A percentile compares a stretch with the other conserved stretches of the same genome.
Evolutionary conservation across 2,888 invertebrate genomes (phyloP).

Genomic region (Theretra japonica): DNA sequence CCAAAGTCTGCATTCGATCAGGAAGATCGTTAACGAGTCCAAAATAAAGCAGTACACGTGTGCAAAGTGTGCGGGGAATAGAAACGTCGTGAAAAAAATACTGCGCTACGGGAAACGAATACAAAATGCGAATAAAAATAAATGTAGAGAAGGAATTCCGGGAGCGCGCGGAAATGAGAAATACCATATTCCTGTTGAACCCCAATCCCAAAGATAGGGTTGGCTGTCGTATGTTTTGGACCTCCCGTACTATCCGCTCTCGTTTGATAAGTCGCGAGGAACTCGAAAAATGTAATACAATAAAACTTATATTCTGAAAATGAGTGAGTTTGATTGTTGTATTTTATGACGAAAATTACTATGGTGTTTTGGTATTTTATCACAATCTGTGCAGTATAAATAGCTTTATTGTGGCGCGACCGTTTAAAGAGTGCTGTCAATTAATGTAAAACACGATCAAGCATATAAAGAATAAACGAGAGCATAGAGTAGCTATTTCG

Average conservation of each 20-base stretch:
- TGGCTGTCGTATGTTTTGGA: conserved; percentile 27
- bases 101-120: conserved; percentile 79
- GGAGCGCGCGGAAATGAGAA: conserved; percentile 71
- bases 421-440: too few species aligned
- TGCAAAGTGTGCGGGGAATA: conserved; percentile 52
- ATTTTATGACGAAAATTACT: too few species aligned
- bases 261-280: not conserved
- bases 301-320: not conserved
- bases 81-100: conserved; percentile 73
- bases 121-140: conserved; percentile 79
- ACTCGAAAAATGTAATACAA: not conserved
- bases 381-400: too few species aligned
- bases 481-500: too few species aligned
- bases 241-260: conserved; percentile 7
- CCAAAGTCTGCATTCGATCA: not conserved
- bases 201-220: conserved; percentile 49
- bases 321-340: too few species aligned
- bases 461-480: too few species aligned
- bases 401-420: too few species aligned
- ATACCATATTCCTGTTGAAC: conserved; percentile 72
- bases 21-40: conserved; percentile 36
- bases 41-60: conserved; percentile 47
- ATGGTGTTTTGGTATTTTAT: too few species aligned
- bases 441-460: too few species aligned
- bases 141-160: conserved; percentile 72